A percentile compares a stretch with the other conserved stretches of the same genome.
phyloP scores from a whole-genome alignment of 1,140 invertebrate species.

The Choristoneura fumiferana region DNA sequence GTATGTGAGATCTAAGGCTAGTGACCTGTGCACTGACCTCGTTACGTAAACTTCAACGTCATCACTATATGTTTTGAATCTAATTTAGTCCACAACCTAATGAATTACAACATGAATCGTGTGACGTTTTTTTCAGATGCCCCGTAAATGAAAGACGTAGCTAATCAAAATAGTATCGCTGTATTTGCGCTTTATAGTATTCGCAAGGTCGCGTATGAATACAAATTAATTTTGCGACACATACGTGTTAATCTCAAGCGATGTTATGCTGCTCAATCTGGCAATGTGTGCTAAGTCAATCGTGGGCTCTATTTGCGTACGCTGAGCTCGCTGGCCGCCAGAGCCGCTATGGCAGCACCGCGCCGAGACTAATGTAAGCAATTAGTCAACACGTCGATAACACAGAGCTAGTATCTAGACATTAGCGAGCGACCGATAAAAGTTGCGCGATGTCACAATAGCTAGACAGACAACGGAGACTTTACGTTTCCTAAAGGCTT shows the following conservation, averaged over 20 bases:
- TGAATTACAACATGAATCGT: constrained; percentile 1
- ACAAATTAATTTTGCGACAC: background rate
- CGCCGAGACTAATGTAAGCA: constrained; percentile 61
- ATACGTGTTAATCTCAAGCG: constrained; percentile 40
- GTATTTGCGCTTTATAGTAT: background rate
- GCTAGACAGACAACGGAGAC: constrained; percentile 18
- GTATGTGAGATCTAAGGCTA: background rate
- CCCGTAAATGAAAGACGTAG: background rate
- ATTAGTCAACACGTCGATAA: constrained; percentile 63
- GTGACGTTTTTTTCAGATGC: background rate
- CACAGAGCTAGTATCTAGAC: constrained; percentile 50
- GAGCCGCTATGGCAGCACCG: constrained; percentile 32
- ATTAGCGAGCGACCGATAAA: constrained; percentile 34
- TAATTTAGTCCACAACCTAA: constrained; percentile 18
- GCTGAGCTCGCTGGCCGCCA: constrained; percentile 15
- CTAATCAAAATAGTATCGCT: background rate
- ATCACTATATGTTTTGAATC: constrained; percentile 31
- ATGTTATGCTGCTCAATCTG: constrained; percentile 29
- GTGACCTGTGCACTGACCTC: constrained; percentile 47
- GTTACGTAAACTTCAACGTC: constrained; percentile 41
- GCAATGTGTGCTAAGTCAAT: constrained; percentile 65
- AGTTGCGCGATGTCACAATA: constrained; percentile 11
- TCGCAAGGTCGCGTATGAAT: constrained; percentile 9
- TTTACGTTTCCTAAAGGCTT: constrained; percentile 25
- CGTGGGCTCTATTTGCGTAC: constrained; percentile 65